Evolutionary conservation across 2,888 invertebrate genomes (phyloP).

Genomic region (Dryomyza anilis): DNA sequence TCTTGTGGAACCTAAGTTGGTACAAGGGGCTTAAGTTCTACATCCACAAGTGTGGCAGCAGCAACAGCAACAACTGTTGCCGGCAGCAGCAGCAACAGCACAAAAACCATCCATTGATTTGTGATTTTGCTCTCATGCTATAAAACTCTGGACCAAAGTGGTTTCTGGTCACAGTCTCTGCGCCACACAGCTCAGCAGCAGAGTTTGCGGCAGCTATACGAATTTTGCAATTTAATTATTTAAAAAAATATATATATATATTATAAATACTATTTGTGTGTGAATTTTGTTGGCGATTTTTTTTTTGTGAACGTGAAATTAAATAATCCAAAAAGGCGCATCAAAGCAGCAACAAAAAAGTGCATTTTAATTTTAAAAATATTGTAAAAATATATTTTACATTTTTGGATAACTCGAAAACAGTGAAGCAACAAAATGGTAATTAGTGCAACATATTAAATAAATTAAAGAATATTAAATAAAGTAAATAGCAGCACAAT

Average conservation of each 20-base stretch:
- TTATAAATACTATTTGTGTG: not conserved
- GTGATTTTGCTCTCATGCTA: constrained; percentile 5
- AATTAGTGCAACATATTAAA: too few relatives aligned
- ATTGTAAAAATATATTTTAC: too few relatives aligned
- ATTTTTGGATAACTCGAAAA: too few relatives aligned
- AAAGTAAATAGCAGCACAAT: too few relatives aligned
- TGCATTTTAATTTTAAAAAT: not conserved
- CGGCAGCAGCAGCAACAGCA: not conserved
- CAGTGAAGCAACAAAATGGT: too few relatives aligned
- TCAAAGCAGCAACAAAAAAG: too few relatives aligned
- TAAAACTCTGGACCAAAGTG: constrained; percentile 23
- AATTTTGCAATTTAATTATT: too few relatives aligned
- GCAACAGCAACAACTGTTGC: not conserved
- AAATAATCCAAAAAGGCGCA: too few relatives aligned
- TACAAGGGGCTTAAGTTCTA: constrained; percentile 1
- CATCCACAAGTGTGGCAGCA: constrained; percentile 23
- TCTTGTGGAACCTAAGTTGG: constrained; percentile 11
- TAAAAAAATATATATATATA: too few relatives aligned
- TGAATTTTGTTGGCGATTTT: not conserved
- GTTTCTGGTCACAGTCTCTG: constrained; percentile 18
- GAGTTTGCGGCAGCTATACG: not conserved
- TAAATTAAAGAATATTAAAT: too few relatives aligned
- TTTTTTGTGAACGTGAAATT: too few relatives aligned
- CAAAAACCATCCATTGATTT: not conserved
- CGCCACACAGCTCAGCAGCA: not conserved